Base-by-base conservation (phyloP, 1,140 invertebrate species). In the Hydropsyche tenuis region DNA sequence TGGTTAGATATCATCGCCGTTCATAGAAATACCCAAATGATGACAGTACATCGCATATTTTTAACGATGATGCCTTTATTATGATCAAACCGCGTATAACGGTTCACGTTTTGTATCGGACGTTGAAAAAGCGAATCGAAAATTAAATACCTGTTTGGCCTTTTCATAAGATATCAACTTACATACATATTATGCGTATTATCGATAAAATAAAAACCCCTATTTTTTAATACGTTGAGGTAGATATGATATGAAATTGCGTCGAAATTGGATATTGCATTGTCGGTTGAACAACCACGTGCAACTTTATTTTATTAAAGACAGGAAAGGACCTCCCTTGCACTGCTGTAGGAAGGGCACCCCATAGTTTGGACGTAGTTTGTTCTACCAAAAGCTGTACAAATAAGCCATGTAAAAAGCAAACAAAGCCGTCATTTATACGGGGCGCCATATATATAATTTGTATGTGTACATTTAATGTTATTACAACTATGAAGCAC, bases 401-500 rank as follows among this genome's bases (percentile, higher is more conserved):
- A 68, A 68, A 68, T 48, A 68, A 68, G n/a, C 27, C 6, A 7
- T 22, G 37, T 64, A 42, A 30, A 12, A 68, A 16, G 22, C 65
- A 68, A 65, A 65, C 63, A 65, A 45, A 42, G 43, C 11, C 63
- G 20, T 22, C 63, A 65, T 65, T 65, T 65, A 65, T 65, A 65
- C 63, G 9, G 30, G 63, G 63, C 63, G 4, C 16, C 60, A 37
- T 27, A 63, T 20, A 53, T 53, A 20, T 20, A 18, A 18, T 53
- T 18, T 20, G 16, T 53, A 20, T 18, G 16, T 53, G 30, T 37
- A 11, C 20, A 7, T 18, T 53, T 25, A 12, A 60, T 60, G 23
- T 20, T 23, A 5, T 23, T 60, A 60, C 30, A 37, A 37, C 30
- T 37, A 37, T 37, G 30, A 37, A 37, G 9, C 3, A 4, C 30